phyloP scores from a whole-genome alignment of 2,888 invertebrate genomes.

The Belgica antarctica region DNA sequence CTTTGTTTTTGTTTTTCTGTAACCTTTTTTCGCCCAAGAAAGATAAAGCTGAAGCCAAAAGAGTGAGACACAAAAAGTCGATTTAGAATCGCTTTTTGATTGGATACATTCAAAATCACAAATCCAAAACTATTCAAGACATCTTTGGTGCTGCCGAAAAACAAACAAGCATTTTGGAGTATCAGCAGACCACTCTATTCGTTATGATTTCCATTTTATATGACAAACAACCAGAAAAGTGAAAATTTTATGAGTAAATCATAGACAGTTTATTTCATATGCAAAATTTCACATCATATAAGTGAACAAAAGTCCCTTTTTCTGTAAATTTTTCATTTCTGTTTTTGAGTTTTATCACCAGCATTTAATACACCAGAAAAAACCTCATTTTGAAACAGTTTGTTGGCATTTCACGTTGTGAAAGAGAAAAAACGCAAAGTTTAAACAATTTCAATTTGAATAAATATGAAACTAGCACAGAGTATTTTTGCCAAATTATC shows the following conservation, averaged over 20 bases:
- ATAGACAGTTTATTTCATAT: conserved; percentile 40
- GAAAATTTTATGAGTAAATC: conserved; percentile 39
- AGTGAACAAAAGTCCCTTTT: background rate
- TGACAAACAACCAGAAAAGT: conserved; percentile 6
- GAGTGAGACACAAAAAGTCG: no score
- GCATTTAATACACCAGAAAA: conserved; percentile 16
- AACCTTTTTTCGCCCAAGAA: conserved; percentile 27
- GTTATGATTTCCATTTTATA: conserved; percentile 2
- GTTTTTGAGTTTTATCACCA: conserved; percentile 20
- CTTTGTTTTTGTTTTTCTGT: conserved; percentile 42
- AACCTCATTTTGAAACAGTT: conserved; percentile 23
- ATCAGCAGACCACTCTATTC: background rate
- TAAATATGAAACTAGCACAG: background rate
- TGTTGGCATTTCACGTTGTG: conserved; percentile 17
- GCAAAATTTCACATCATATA: conserved; percentile 23
- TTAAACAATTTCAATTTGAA: background rate
- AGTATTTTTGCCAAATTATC: conserved; percentile 12
- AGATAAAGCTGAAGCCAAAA: background rate
- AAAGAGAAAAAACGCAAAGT: background rate
- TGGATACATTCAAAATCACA: conserved; percentile 11
- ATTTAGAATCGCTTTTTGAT: no score
- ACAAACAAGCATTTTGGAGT: no score
- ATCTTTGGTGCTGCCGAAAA: conserved; percentile 35
- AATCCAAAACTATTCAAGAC: background rate
- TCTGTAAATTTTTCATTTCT: conserved; percentile 1